Percentiles rank a stretch among this genome's conserved stretches.
These are phyloP conservation scores for Phyllotreta striolata DNA, from an alignment of 2,888 invertebrate genomes.

Conservation along the genomic window DNA sequence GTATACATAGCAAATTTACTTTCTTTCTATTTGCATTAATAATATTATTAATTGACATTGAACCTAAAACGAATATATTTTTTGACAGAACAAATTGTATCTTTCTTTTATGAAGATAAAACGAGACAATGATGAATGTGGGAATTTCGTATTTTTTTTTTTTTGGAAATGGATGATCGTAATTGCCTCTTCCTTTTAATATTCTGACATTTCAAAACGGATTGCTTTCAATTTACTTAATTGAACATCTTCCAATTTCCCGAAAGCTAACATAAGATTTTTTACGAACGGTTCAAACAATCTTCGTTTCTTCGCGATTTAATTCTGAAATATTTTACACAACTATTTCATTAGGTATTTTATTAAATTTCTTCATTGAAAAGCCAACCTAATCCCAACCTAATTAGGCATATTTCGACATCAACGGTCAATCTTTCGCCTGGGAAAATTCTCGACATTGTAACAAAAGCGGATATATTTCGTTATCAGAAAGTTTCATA, in stretches of 20 bases:
- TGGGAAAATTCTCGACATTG: neutral
- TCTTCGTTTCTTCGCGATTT: no score
- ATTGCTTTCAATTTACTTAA: constrained; percentile 9
- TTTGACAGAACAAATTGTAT: constrained; percentile 27
- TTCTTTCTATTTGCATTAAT: no score
- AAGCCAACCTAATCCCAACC: no score
- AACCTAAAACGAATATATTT: neutral
- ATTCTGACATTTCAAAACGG: constrained; percentile 13
- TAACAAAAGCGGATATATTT: constrained; percentile 1
- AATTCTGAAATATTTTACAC: no score
- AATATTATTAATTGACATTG: no score
- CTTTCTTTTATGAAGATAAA: constrained; percentile 29
- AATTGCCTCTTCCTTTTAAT: constrained; percentile 31
- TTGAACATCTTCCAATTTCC: constrained; percentile 13
- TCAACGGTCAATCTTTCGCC: no score
- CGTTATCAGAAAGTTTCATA: constrained; percentile 14
- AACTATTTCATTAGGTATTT: no score
- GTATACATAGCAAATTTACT: no score
- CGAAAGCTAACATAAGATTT: neutral
- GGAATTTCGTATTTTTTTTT: constrained; percentile 28
- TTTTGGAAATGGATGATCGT: constrained; percentile 37
- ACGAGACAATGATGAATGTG: constrained; percentile 38
- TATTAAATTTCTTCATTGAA: no score
- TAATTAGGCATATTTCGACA: no score
- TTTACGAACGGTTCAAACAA: no score